Base-by-base conservation (phyloP, 2,888 invertebrate species). In the Azorinus chamasolen region DNA sequence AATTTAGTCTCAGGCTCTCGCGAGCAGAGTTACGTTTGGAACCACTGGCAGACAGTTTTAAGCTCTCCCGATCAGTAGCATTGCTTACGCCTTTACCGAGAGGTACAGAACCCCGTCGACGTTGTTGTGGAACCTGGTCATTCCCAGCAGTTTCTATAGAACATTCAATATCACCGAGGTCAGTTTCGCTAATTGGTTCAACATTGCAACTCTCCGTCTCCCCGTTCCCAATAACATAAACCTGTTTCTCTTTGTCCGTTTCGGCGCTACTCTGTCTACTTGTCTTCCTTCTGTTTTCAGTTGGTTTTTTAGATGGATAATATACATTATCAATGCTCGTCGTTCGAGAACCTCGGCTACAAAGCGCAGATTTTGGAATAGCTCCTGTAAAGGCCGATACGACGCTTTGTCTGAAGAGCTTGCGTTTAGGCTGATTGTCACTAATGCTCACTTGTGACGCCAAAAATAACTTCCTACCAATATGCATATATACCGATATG, bases 341-440 rank as follows among this genome's bases (percentile, higher is more conserved):
- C 18, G 69, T 69, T 18, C 48, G 59, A 8, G 69, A 55, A 22
- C 68, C 45, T n/a, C 68, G 37, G 18, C 69, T 61, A 48, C 75
- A 75, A 8, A 69, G 63, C 10, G 59, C 53, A 1, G 64, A 54
- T 32, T 39, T 57, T 2, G 66, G 66, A 2, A 66, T 57, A 22
- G 57, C 57, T 10, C 78, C 78, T 12, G 78, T 78, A 6, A 78
- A 58, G 8, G 78, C 78, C 2, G 78, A 78, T 4, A 73, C 37
- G 0, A 78, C 46, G 20, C 78, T 72, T 12, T 48, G 22, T 59
- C 59, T 62, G 4, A 63, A 55, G 41, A 72, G 24, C 16, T 53
- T 57, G 10, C 63, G 22, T 20, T 57, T 55, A 14, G 27, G 25
- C n/a, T 32, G 68, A 20, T 14, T 37, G 0, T 37, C 39, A 6